Conservation (phyloP, 1,140 invertebrate species). For the Tenebrio molitor region DNA sequence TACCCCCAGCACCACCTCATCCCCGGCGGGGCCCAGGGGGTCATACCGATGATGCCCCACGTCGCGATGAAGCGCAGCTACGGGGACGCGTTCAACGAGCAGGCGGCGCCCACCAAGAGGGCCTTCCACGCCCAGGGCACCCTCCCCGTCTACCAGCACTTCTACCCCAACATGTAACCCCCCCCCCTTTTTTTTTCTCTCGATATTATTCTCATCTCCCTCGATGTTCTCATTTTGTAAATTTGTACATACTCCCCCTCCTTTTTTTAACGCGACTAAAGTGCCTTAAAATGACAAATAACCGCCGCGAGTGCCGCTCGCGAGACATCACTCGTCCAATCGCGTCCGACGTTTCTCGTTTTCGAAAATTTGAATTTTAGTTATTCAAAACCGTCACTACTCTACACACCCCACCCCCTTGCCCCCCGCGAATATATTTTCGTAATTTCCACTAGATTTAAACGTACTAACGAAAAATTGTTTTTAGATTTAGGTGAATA, state of each 20-base stretch:
- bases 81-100: slow-evolving; percentile 67
- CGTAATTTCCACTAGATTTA: no score
- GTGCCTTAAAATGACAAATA: slow-evolving; percentile 33
- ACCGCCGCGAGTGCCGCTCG: background rate
- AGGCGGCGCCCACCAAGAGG: slow-evolving; percentile 66
- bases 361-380: no score
- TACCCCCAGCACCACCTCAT: slow-evolving; percentile 59
- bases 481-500: no score
- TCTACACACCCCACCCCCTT: no score
- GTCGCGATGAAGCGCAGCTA: slow-evolving; percentile 66
- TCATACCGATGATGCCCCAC: slow-evolving; percentile 66
- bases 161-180: slow-evolving; percentile 69
- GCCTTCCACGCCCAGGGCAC: slow-evolving; percentile 66
- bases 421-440: no score
- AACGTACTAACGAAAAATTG: no score
- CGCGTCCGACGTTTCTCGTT: no score
- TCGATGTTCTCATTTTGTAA: no score
- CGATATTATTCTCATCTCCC: background rate
- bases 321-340: no score
- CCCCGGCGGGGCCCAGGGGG: slow-evolving; percentile 63
- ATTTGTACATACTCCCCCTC: no score
- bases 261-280: background rate
- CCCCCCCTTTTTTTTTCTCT: no score
- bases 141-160: slow-evolving; percentile 69
- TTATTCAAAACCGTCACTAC: no score